Evolutionary conservation across 2,113 vertebrate genomes (phyloP), one percentile per base, ranked within the genome.

Genomic region (Nothoprocta pentlandii): DNA sequence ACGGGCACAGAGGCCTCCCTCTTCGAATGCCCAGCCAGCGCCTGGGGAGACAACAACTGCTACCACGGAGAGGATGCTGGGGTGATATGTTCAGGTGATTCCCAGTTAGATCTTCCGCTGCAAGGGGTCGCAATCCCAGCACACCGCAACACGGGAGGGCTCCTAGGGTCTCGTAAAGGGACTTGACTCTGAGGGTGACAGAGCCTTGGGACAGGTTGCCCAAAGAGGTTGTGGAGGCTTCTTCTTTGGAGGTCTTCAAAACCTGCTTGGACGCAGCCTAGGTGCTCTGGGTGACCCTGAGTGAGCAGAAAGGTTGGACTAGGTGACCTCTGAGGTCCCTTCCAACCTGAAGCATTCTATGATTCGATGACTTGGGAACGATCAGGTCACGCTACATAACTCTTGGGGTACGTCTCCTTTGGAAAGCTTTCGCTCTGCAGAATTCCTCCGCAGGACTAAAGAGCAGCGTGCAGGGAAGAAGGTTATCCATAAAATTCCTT

Each of bases 71-170:
- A 88, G 6, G 92, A 95, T 16, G 94, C 90, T 3, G 86, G 90
- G 13, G 94, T 93, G 34, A n/a, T 95, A 17, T 97, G 96, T 32
- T 95, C 94, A 71, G 95, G 96, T 97, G 91, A 86, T 4, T 30
- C 12, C 53, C 49, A 7, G 25, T 20, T 25, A 53, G 16, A 53
- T 19, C 25, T 21, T 64, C 5, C 62, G 41, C 16, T 16, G 39
- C 25, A 17, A 26, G 39, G 36, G 69, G 26, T 20, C 28, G 28
- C 44, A 58, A 77, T 0, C 2, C 10, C 39, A 41, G 32, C 47
- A 53, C 25, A 25, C 23, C 28, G 16, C 15, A 56, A 56, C 54
- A 56, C 12, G 30, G 34, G 61, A 53, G 9, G 26, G 32, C 6
- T 25, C 26, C 10, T 16, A 17, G 73, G 26, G 39, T 34, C 53